Percentiles rank a stretch among this genome's conserved stretches.
These are phyloP conservation scores for Rhopalosiphum padi DNA, from an alignment of 1,140 invertebrate species.

Conservation along the genomic window DNA sequence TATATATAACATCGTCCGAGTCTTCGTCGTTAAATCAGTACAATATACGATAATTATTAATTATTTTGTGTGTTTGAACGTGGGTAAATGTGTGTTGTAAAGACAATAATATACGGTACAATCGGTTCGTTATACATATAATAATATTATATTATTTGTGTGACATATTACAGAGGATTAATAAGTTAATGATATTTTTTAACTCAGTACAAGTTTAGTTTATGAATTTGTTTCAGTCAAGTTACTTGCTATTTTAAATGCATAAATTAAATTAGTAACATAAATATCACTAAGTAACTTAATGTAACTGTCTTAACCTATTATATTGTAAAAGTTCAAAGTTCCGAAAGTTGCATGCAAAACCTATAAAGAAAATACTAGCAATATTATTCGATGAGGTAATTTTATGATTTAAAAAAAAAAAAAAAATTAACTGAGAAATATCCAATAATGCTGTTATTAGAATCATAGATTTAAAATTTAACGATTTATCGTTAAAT, in stretches of 20 bases:
- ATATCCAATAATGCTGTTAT: background rate
- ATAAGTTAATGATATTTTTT: background rate
- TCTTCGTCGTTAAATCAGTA: background rate
- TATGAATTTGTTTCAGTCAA: background rate
- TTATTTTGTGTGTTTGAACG: background rate
- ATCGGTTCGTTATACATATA: constrained; percentile 2
- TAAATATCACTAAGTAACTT: background rate
- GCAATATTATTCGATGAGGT: background rate
- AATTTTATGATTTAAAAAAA: background rate
- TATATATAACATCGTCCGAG: background rate
- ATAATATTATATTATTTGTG: background rate
- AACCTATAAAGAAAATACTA: background rate
- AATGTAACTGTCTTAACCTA: too few species aligned
- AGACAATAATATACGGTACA: background rate
- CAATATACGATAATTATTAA: background rate
- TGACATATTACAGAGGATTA: background rate
- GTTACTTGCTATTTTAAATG: background rate
- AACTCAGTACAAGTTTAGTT: background rate
- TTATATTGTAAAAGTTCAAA: background rate
- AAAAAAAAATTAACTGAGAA: background rate
- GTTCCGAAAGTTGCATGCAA: background rate
- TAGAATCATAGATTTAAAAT: background rate
- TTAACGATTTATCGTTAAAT: background rate
- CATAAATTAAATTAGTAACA: background rate
- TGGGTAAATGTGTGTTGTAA: background rate